Conservation (phyloP, 2,113 vertebrate species). For the Platysternon megacephalum region DNA sequence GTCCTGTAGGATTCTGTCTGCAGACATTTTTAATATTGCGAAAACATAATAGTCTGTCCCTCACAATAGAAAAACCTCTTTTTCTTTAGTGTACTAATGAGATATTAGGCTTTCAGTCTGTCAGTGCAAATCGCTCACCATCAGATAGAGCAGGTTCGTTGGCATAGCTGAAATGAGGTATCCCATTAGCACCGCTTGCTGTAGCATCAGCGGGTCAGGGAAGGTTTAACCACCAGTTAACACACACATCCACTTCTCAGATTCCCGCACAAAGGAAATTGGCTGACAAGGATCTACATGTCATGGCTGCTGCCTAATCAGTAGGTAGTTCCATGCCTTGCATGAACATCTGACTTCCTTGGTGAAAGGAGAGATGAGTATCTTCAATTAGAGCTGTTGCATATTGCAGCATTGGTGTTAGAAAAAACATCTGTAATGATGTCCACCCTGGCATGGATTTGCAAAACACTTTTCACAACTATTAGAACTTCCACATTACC, state of each 20-base stretch:
- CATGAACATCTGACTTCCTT: not conserved
- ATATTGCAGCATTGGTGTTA: not conserved
- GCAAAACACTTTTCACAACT: not conserved
- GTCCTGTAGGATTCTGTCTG: not conserved
- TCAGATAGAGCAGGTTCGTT: not conserved
- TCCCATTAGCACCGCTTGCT: not conserved
- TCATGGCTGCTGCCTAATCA: not conserved
- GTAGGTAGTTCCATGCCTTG: not conserved
- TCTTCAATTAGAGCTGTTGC: not conserved
- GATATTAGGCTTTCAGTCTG: not conserved
- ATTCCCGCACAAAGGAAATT: not conserved
- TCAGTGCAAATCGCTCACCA: not conserved
- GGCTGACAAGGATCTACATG: not conserved
- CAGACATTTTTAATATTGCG: not conserved
- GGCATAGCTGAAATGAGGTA: not conserved
- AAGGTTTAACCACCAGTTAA: not conserved
- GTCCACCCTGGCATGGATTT: not conserved
- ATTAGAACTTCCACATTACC: not conserved
- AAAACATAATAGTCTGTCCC: not conserved
- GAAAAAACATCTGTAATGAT: not conserved
- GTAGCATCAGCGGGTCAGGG: not conserved
- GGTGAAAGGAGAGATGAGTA: not conserved
- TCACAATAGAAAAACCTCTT: not conserved
- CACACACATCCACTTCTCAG: not conserved
- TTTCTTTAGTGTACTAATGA: not conserved